Base-by-base conservation (phyloP, 1,140 invertebrate genomes). In the Formica selysi region DNA sequence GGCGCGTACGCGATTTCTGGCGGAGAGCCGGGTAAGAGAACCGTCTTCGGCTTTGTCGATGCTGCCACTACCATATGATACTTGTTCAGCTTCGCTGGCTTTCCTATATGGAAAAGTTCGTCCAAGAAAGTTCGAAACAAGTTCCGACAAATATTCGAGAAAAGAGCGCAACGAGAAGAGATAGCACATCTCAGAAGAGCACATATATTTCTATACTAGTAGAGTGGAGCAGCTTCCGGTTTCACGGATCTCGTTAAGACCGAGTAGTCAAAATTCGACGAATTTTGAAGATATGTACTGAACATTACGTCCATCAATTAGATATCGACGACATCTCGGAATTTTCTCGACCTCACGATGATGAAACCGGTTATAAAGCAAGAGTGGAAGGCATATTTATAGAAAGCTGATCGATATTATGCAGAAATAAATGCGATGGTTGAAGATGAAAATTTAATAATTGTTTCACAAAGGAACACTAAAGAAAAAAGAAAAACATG, bases 1-100 rank as follows among this genome's bases (percentile, higher is more conserved):
- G 96, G 95, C 7, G 96, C 95, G 85, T 96, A 97, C 32, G 93
- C 95, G 11, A 96, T 95, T 93, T 96, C 95, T 0, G 96, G 96
- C 26, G 96, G 96, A 41, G 96, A 94, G 70, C 96, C 96, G 51
- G 96, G 96, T 90, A 97, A 95, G 5, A 97, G 90, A 65, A 95
- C 93, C 48, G 93, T 93, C 85, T 95, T 94, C 16, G 93, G 92
- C 74, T 94, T 92, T 90, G 93, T 79, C 2, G 93, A 87, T 74
- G 95, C 91, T 3, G 96, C 4, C 16, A 13, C 6, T 5, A 26
- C 13, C 5, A 59, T 70, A n/a, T 64, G 54, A 36, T 89, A 88
- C 81, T 94, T 93, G 76, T 13, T 89, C 85, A 90, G 87, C 76
- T 93, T 93, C 76, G 83, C 89, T 81, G 90, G 87, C 81, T 94